These are phyloP conservation scores for Heteromyza rotundicornis DNA, from an alignment of 2,888 invertebrate species.

Conservation along the genomic window DNA sequence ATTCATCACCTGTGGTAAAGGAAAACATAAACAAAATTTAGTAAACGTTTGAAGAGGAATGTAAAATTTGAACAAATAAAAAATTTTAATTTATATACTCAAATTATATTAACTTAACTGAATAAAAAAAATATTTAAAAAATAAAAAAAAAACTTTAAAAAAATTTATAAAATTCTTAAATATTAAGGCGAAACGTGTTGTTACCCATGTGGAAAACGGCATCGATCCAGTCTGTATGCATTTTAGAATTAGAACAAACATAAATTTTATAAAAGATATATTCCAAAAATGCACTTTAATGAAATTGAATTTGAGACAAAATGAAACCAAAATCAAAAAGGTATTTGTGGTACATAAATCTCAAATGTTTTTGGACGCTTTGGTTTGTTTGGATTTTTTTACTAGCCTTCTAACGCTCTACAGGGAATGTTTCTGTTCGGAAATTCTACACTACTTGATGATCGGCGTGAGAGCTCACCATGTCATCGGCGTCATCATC, in stretches of 20 bases:
- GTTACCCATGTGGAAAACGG: conserved; percentile 76
- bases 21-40: background rate
- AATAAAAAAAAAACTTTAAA: background rate
- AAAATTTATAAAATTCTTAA: conserved; percentile 12
- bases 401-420: too few relatives aligned
- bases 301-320: too few relatives aligned
- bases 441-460: too few relatives aligned
- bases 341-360: too few relatives aligned
- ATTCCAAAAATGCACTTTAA: too few relatives aligned
- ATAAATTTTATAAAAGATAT: background rate
- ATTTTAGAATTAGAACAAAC: conserved; percentile 18
- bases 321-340: too few relatives aligned
- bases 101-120: conserved; percentile 7
- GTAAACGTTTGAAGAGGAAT: background rate
- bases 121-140: background rate
- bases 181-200: background rate
- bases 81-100: background rate
- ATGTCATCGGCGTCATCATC: conserved; percentile 74
- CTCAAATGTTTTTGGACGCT: too few relatives aligned
- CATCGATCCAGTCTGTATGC: conserved; percentile 72
- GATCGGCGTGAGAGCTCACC: conserved; percentile 70
- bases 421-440: too few relatives aligned
- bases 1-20: conserved; percentile 98
- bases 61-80: background rate
- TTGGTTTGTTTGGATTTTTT: too few relatives aligned